Percentiles rank a stretch among this genome's conserved stretches.
phyloP scores from a whole-genome alignment of 2,888 invertebrate species.

The Habrosyne pyritoides region DNA sequence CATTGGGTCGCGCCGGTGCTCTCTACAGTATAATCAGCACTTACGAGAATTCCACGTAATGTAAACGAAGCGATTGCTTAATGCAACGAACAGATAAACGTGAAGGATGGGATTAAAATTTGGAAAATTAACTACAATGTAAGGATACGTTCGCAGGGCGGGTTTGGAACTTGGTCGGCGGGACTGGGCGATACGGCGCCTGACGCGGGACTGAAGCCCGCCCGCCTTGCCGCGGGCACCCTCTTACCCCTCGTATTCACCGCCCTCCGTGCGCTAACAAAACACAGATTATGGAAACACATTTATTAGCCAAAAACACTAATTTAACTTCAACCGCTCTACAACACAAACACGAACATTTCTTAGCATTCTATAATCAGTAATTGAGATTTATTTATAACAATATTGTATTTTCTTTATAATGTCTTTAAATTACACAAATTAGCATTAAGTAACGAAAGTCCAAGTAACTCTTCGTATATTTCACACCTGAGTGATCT shows the following conservation, averaged over 20 bases:
- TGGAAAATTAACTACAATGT: constrained; percentile 30
- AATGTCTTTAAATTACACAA: constrained; percentile 12
- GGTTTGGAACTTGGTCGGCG: constrained; percentile 51
- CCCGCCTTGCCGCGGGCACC: constrained; percentile 52
- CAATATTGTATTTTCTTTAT: constrained; percentile 13
- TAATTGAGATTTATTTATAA: constrained; percentile 13
- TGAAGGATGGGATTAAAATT: constrained; percentile 8
- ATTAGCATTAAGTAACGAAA: constrained; percentile 14
- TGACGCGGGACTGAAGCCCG: constrained; percentile 77
- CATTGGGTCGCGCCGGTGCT: constrained; percentile 72
- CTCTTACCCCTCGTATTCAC: constrained; percentile 52
- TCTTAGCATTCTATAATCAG: constrained; percentile 18
- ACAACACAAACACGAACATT: constrained; percentile 54
- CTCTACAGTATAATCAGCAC: neutral
- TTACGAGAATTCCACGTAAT: neutral
- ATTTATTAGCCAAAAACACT: constrained; percentile 78
- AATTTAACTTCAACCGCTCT: constrained; percentile 68
- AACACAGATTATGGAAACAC: constrained; percentile 76
- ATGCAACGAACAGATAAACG: constrained; percentile 12
- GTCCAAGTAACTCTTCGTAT: neutral
- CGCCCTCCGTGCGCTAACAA: constrained; percentile 66
- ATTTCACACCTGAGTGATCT: constrained; percentile 79
- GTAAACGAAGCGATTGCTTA: neutral
- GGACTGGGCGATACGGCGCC: constrained; percentile 73
- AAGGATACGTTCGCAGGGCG: constrained; percentile 46